Evolutionary conservation across 1,140 invertebrate genomes (phyloP).

Genomic region (Bombus balteatus): DNA sequence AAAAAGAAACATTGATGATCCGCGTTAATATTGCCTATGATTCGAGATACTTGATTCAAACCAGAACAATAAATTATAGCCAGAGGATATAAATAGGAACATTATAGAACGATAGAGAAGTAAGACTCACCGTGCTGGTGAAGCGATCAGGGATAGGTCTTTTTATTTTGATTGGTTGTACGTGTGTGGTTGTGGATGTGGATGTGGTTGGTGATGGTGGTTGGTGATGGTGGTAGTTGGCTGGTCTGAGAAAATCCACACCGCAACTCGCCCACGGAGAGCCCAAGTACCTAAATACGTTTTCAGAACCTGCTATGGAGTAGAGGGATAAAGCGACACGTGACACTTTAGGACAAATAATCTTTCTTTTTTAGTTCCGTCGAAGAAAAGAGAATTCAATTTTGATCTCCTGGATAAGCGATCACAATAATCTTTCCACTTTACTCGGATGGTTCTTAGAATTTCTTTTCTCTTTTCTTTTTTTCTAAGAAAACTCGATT

Average conservation of each 20-base stretch:
- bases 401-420: conserved; percentile 22
- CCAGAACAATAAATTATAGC: background rate
- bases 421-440: background rate
- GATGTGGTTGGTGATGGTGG: conserved; percentile 67
- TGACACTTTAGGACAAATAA: conserved; percentile 47
- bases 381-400: conserved; percentile 28
- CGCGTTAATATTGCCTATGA: background rate
- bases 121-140: conserved; percentile 81
- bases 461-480: background rate
- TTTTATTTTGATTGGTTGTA: conserved; percentile 67
- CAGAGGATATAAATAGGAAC: conserved; percentile 51
- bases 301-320: conserved; percentile 72
- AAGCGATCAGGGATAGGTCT: conserved; percentile 76
- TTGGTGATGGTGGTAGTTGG: conserved; percentile 66
- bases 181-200: conserved; percentile 71
- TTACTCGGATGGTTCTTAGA: too few species aligned
- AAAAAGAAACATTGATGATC: background rate
- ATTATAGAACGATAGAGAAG: conserved; percentile 75
- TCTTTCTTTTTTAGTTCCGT: conserved; percentile 4
- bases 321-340: conserved; percentile 68
- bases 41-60: conserved; percentile 37
- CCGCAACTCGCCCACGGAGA: conserved; percentile 68
- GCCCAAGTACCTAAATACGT: conserved; percentile 66
- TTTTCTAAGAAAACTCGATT: background rate
- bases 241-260: conserved; percentile 72